Evolutionary conservation across 2,888 invertebrate species (phyloP), one percentile per base, ranked within the genome.

Genomic region (Habroteleia sp.): DNA sequence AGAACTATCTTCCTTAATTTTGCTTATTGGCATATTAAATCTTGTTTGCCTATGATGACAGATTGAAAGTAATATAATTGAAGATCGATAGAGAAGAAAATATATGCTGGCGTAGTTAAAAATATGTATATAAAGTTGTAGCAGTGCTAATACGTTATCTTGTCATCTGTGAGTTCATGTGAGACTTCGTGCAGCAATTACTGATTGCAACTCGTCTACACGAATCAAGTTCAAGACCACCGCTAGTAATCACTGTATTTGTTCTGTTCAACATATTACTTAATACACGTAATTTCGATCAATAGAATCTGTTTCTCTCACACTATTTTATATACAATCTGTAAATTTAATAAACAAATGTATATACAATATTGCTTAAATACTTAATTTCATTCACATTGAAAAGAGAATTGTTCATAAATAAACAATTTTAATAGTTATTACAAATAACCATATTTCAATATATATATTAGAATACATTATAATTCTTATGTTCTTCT

Each of bases 121-220:
- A 65, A 66, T 63, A 46, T 20, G 39, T 48, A 20, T 54, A 65
- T 44, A 63, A 44, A 58, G n/a, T n/a, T 69, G 65, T 65, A 31
- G 42, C 60, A 76, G 60, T 69, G 73, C 74, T 76, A 76, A 76
- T 73, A 74, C 46, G 52, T 76, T 76, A 76, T 76, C 76, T 69
- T 73, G 76, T 76, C 73, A 69, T 76, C 73, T 69, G 25, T 29
- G 44, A 42, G 50, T 69, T 42, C 73, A 69, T 73, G 60, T 54
- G 35, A 65, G 76, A 69, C 65, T 68, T 52, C 52, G 60, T 63
- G 65, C 73, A 63, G 69, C 76, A 69, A 73, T 80, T 73, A 75
- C 80, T 80, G 82, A 82, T 83, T 82, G 78, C 83, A 74, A 75
- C 42, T 58, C 76, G 76, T 79, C 80, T 80, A 77, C 79, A 81